These are phyloP conservation scores for Procambarus clarkii DNA, from an alignment of 1,140 invertebrate genomes.

Conservation along the genomic window DNA sequence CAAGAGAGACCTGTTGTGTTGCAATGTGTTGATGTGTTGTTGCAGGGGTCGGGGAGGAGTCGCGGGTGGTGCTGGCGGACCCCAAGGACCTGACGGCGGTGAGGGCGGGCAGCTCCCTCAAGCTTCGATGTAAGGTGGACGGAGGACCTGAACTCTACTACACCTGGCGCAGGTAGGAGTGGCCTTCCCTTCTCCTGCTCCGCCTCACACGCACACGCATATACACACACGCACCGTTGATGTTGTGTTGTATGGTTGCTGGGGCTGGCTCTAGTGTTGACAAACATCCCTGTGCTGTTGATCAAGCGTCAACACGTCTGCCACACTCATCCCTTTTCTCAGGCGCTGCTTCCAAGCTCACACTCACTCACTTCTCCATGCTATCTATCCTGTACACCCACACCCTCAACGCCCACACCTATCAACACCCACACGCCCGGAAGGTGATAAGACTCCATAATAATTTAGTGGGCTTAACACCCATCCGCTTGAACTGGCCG, in stretches of 20 bases:
- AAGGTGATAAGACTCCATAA: too few relatives aligned
- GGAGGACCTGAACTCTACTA: constrained; percentile 58
- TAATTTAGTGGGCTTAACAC: too few relatives aligned
- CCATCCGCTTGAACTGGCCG: too few relatives aligned
- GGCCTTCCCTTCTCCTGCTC: too few relatives aligned
- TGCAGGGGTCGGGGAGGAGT: constrained; percentile 49
- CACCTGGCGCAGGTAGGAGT: constrained; percentile 38
- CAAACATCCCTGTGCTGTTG: too few relatives aligned
- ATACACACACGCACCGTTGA: background rate
- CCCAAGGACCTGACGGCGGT: constrained; percentile 33
- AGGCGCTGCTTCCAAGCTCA: background rate
- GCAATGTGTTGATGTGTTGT: background rate
- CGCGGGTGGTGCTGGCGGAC: constrained; percentile 53
- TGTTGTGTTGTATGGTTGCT: too few relatives aligned
- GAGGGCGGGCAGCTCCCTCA: constrained; percentile 23
- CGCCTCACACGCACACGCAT: background rate
- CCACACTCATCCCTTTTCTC: too few relatives aligned
- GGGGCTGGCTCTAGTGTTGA: too few relatives aligned
- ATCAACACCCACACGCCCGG: too few relatives aligned
- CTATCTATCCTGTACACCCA: background rate
- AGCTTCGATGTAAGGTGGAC: constrained; percentile 43
- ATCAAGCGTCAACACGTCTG: too few relatives aligned
- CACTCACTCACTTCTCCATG: background rate
- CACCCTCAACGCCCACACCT: too few relatives aligned
- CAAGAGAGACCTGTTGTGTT: too few relatives aligned